A percentile compares a stretch with the other conserved stretches of the same genome.
Evolutionary conservation across 1,140 invertebrate genomes (phyloP).

Genomic region (Chironomus striatipennis): DNA sequence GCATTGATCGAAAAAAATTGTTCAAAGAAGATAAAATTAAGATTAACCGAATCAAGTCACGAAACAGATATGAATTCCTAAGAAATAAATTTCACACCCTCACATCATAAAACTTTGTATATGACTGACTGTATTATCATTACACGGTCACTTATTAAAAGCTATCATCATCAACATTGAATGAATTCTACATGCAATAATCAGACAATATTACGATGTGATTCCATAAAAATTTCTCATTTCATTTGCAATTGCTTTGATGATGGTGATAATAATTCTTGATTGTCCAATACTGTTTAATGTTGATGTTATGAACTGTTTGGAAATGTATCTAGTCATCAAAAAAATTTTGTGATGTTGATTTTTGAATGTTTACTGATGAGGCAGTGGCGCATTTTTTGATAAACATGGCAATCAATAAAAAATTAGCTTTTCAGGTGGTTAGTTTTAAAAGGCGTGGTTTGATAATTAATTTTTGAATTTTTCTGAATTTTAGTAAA

Average conservation of each 20-base stretch:
- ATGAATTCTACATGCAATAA: background rate
- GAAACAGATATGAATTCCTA: too few species aligned
- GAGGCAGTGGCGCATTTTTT: too few species aligned
- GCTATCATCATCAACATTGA: conserved; percentile 6
- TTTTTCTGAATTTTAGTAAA: too few species aligned
- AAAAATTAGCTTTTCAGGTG: too few species aligned
- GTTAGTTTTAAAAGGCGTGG: too few species aligned
- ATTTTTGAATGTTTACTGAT: too few species aligned
- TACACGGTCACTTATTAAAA: background rate
- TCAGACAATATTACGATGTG: background rate
- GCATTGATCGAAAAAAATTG: background rate
- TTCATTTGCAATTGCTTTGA: background rate
- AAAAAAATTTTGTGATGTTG: background rate
- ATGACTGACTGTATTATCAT: conserved; percentile 13
- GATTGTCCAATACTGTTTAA: too few species aligned
- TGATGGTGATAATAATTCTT: too few species aligned
- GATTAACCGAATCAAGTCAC: background rate
- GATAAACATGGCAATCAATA: too few species aligned
- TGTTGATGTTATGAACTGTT: background rate
- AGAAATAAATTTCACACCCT: background rate
- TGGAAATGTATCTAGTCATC: background rate
- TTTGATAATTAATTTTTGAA: too few species aligned
- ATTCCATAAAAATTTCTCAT: background rate
- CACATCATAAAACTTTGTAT: background rate
- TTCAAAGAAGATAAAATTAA: background rate